These are phyloP conservation scores for Altica lythri DNA, from an alignment of 2,888 invertebrate species.

Conservation along the genomic window DNA sequence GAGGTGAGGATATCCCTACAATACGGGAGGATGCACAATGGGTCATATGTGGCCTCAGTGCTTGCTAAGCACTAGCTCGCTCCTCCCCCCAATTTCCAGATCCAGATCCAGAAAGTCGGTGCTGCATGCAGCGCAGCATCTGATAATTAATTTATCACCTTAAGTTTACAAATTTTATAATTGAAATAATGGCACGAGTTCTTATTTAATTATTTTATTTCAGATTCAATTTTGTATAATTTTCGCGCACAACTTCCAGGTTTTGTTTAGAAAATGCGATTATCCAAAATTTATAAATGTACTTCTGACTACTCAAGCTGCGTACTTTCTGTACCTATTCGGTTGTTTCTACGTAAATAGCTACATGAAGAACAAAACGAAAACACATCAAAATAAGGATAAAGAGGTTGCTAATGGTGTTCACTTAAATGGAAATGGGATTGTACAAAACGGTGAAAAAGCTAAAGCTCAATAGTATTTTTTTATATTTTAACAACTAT, in stretches of 20 bases:
- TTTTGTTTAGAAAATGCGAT: slow-evolving; percentile 67
- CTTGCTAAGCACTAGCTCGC: too few species aligned
- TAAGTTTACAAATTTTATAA: too few species aligned
- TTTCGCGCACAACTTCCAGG: slow-evolving; percentile 71
- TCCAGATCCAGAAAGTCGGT: too few species aligned
- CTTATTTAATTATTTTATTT: slow-evolving; percentile 35
- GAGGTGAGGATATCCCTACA: too few species aligned
- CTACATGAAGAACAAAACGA: slow-evolving; percentile 60
- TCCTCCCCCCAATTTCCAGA: too few species aligned
- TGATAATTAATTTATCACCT: too few species aligned
- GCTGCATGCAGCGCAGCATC: too few species aligned
- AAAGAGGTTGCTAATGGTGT: neutral
- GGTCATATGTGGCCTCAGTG: too few species aligned
- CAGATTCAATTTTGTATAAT: slow-evolving; percentile 79
- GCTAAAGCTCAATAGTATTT: slow-evolving; percentile 32
- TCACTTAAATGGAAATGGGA: slow-evolving; percentile 1
- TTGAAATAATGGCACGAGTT: neutral
- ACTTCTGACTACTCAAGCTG: slow-evolving; percentile 68
- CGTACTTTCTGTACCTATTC: slow-evolving; percentile 77
- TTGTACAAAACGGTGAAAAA: slow-evolving; percentile 23
- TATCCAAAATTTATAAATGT: slow-evolving; percentile 72
- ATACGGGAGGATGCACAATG: too few species aligned
- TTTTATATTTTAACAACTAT: slow-evolving; percentile 1
- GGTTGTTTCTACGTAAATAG: slow-evolving; percentile 74
- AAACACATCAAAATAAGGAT: too few species aligned